Conservation (phyloP, 2,888 invertebrate genomes). For the Polyommatus iphigenia region DNA sequence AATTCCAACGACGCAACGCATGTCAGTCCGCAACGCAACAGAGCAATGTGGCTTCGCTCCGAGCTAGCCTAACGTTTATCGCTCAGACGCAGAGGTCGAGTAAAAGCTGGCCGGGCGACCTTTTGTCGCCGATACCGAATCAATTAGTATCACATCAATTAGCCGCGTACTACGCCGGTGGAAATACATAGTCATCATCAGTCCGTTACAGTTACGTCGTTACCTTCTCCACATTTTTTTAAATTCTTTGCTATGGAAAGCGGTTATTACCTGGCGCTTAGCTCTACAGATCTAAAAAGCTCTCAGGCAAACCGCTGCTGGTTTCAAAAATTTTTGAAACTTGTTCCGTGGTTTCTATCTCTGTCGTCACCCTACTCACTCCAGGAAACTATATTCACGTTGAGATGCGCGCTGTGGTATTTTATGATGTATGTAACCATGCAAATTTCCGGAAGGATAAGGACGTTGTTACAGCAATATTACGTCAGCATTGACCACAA, state of each 20-base stretch:
- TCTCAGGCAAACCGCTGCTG: no score
- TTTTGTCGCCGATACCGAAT: constrained; percentile 10
- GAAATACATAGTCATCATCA: constrained; percentile 2
- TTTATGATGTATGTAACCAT: not conserved
- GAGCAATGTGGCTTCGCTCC: not conserved
- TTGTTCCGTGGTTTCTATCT: no score
- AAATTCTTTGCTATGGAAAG: no score
- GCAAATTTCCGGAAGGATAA: not conserved
- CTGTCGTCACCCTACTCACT: no score
- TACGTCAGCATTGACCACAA: not conserved
- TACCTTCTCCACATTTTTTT: no score
- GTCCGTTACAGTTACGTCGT: not conserved
- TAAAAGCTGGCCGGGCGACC: constrained; percentile 17
- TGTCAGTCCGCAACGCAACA: not conserved
- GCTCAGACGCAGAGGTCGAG: constrained; percentile 24
- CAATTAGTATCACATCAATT: constrained; percentile 14
- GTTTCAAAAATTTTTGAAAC: no score
- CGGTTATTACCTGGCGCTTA: no score
- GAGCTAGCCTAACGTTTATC: not conserved
- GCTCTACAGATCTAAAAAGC: no score
- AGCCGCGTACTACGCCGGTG: constrained; percentile 11
- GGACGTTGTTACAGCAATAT: not conserved
- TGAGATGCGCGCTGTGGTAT: not conserved
- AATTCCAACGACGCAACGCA: no score
- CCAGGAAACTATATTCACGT: no score